Conservation (phyloP, 2,113 vertebrate species). For the Platanista minor region DNA sequence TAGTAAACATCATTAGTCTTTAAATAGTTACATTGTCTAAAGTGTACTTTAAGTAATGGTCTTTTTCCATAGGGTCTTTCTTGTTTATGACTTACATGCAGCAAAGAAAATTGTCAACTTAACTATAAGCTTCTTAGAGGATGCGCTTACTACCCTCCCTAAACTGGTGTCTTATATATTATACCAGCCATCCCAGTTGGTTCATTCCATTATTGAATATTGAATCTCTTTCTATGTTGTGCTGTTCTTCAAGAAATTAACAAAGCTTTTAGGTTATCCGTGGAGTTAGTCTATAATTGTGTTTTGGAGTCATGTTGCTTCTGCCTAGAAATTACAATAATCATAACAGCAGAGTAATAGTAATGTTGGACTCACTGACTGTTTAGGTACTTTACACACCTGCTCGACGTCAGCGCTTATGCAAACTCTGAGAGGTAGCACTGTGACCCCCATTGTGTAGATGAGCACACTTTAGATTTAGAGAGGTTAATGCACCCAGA, state of each 20-base stretch:
- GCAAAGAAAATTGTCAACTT: not conserved
- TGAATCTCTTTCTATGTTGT: not conserved
- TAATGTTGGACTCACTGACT: not conserved
- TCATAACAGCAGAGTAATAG: not conserved
- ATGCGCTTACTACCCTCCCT: not conserved
- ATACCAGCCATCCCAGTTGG: not conserved
- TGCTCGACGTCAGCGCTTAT: not conserved
- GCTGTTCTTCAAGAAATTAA: not conserved
- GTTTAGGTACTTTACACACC: not conserved
- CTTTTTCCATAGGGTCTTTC: not conserved
- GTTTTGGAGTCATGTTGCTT: not conserved
- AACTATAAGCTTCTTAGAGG: not conserved
- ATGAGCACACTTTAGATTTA: not conserved
- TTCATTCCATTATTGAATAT: not conserved
- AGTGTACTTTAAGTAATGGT: not conserved
- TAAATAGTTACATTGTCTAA: constrained; percentile 17
- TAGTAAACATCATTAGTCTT: not conserved
- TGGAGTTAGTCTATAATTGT: not conserved
- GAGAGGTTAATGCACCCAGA: not conserved
- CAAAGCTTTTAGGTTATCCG: not conserved
- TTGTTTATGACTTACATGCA: not conserved
- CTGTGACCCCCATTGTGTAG: not conserved
- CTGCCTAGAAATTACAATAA: not conserved
- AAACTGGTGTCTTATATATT: not conserved
- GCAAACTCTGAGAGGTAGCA: not conserved